Base-by-base conservation (phyloP, 2,797 vertebrate species). In the Eurystomus glaucurus region DNA sequence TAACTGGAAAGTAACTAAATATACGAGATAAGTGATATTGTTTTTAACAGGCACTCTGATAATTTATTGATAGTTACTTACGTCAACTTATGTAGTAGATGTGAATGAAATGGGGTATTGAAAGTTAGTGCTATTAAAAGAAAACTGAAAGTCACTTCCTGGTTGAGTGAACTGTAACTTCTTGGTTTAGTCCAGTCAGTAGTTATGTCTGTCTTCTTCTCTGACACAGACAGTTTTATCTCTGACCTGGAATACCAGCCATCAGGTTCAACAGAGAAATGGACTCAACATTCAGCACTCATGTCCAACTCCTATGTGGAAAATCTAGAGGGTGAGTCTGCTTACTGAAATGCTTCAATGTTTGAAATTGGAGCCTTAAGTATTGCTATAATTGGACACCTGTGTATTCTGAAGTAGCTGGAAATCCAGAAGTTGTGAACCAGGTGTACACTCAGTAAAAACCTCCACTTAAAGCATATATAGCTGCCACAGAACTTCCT, bases 141-240 rank as follows among this genome's bases (percentile, higher is more conserved):
- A 94, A 86, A 94, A 92, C 61, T 91, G 72, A 55, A 94, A 95
- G 78, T 96, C 97, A 97, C 93, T 95, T 96, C 95, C 97, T 93
- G 86, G 92, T 92, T 96, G 94, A 95, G 94, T 96, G 96, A 98
- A 97, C 91, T 98, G 96, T 97, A 94, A 98, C 94, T 91, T 95
- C 95, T 98, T 98, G 97, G 98, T 98, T 97, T 97, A 98, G 98
- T 98, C 98, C 98, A 98, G 98, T 98, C 97, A 98, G 98, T 98
- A 98, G 98, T 98, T 98, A 98, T 98, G 86, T 98, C 98, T 98
- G 86, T 98, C 98, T 98, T 98, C 98, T 98, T 98, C 98, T 98
- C 98, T 98, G 98, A 98, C 98, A 98, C 98, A 98, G 98, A 98
- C 97, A 98, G 98, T 95, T 98, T 98, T 98, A 97, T 98, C 95